Evolutionary conservation across 2,113 vertebrate species (phyloP), one percentile per base, ranked within the genome.

Genomic region (Nasalis larvatus): DNA sequence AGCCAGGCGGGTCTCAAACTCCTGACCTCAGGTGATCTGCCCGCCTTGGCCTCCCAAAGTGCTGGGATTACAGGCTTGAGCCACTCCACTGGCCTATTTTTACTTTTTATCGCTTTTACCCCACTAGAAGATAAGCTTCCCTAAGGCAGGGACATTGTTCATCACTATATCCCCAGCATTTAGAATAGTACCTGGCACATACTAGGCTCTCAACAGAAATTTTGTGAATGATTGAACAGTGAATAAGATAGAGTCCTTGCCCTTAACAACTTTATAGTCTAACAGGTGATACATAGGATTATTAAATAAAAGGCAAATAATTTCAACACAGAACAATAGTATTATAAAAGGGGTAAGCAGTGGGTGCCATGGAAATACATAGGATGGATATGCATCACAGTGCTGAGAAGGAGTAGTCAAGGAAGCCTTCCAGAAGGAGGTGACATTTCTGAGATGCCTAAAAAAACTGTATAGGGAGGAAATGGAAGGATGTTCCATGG

Each of bases 191-290:
- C 32, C 47, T 92, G 49, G 84, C 21, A 89, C 8, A 54, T 82
- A n/a, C 42, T 35, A 93, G 80, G 30, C 68, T 60, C 18, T 78
- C 74, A 93, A 6, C 5, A 83, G 91, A 92, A 93, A 81, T 77
- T 86, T n/a, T 60, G 5, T 74, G 40, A 92, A 45, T 83, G 40
- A 73, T 27, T 88, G 18, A 86, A 83, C 8, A 47, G 27, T 93
- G 73, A 30, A 60, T 85, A 85, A 82, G 30, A 78, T 40, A 47
- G 58, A 66, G 47, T 47, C 37, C 9, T 73, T 96, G 49, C 85
- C 35, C 21, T 95, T 95, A 76, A 54, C 93, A 71, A 89, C 74
- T 92, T 89, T 86, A 94, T 86, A 90, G 32, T 84, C 69, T 84
- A 73, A 21, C 25, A 88, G 60, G n/a, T 1, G 30, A 68, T 66